Conservation (phyloP, 1,140 invertebrate genomes). For the Diachasmimorpha longicaudata region DNA sequence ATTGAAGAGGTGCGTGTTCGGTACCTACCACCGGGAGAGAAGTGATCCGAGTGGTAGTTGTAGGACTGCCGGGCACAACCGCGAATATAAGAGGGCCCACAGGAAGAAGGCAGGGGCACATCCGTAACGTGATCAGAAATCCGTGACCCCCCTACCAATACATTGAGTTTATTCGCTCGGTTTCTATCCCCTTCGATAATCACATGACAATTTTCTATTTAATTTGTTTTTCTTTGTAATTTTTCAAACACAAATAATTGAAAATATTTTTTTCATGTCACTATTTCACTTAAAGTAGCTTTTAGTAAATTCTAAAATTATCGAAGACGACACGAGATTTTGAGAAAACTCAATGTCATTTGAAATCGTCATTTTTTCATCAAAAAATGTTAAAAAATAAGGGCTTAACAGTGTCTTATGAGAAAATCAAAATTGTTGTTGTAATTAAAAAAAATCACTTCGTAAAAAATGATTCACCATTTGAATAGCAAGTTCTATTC, state of each 20-base stretch:
- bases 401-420: too few species aligned
- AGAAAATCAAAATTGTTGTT: too few species aligned
- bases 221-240: background rate
- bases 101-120: slow-evolving; percentile 65
- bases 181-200: background rate
- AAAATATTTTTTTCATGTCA: too few species aligned
- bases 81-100: slow-evolving; percentile 33
- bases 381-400: too few species aligned
- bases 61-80: background rate
- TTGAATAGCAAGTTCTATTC: too few species aligned
- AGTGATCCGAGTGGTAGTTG: background rate
- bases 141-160: slow-evolving; percentile 59
- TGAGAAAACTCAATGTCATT: too few species aligned
- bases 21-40: background rate
- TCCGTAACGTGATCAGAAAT: slow-evolving; percentile 62
- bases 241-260: background rate
- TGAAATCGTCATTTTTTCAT: too few species aligned
- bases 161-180: background rate
- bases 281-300: too few species aligned
- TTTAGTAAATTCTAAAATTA: too few species aligned
- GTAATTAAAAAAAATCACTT: too few species aligned
- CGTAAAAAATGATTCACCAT: too few species aligned
- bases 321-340: too few species aligned
- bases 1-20: slow-evolving; percentile 11
- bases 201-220: background rate